Percentiles rank a stretch among this genome's conserved stretches.
These are phyloP conservation scores for Narcine bancroftii DNA, from an alignment of 2,113 vertebrate species.

Conservation along the genomic window DNA sequence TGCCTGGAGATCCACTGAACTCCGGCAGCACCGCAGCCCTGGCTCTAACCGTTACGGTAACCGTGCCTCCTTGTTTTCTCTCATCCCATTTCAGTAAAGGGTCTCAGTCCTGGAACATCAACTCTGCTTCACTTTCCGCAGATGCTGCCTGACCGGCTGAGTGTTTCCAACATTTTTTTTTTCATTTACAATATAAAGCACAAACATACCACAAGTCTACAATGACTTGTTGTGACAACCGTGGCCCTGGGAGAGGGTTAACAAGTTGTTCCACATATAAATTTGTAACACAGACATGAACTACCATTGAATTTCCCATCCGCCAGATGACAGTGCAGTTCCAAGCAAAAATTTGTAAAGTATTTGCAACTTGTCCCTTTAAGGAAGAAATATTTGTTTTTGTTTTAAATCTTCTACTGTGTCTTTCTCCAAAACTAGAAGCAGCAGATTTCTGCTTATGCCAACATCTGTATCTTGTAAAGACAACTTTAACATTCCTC, in stretches of 20 bases:
- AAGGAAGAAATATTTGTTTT: not conserved
- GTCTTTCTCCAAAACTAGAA: not conserved
- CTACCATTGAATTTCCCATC: not conserved
- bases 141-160: too few relatives aligned
- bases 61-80: too few relatives aligned
- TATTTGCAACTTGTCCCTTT: not conserved
- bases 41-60: too few relatives aligned
- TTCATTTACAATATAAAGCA: too few relatives aligned
- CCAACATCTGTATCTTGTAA: not conserved
- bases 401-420: not conserved
- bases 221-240: not conserved
- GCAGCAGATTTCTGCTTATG: not conserved
- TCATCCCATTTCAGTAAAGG: too few relatives aligned
- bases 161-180: too few relatives aligned
- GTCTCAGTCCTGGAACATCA: too few relatives aligned
- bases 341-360: not conserved
- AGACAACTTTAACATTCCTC: not conserved
- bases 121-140: too few relatives aligned
- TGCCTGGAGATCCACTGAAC: too few relatives aligned
- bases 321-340: slow-evolving; percentile 21
- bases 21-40: too few relatives aligned
- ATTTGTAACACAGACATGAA: not conserved
- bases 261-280: not conserved
- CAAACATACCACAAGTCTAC: not conserved
- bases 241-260: not conserved